Conservation (phyloP, 1,140 invertebrate species). For the Diuraphis noxia region DNA sequence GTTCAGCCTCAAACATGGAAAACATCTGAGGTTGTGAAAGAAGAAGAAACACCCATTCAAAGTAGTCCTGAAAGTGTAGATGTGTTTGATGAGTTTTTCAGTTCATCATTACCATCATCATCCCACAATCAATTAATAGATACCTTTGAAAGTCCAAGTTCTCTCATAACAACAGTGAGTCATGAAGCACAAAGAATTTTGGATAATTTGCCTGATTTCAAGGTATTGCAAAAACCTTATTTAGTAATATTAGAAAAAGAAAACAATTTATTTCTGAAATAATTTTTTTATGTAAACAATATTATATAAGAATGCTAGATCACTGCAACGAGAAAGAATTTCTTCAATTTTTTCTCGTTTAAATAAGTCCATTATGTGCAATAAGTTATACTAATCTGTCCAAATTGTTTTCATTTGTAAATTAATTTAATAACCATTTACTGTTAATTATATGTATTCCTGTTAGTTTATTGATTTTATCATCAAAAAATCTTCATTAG, state of each 20-base stretch:
- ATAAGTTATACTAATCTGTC: conserved; percentile 35
- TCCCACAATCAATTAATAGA: background rate
- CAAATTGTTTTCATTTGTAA: conserved; percentile 18
- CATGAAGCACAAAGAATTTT: conserved; percentile 52
- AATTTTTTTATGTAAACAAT: background rate
- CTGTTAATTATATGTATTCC: background rate
- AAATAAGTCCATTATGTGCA: conserved; percentile 30
- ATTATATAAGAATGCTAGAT: background rate
- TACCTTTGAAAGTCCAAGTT: background rate
- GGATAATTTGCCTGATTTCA: conserved; percentile 43
- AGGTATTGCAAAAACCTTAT: conserved; percentile 50
- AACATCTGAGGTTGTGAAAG: background rate
- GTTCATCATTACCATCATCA: background rate
- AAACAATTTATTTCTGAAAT: conserved; percentile 13
- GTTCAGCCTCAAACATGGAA: conserved; percentile 28
- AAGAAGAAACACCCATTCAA: background rate
- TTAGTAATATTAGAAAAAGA: conserved; percentile 44
- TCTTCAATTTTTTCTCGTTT: background rate
- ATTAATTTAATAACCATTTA: background rate
- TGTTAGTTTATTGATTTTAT: background rate
- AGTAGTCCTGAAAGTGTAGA: background rate
- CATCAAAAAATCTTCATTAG: background rate
- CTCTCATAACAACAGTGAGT: conserved; percentile 9
- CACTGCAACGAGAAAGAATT: background rate
- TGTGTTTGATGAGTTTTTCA: conserved; percentile 8